Evolutionary conservation across 2,797 vertebrate species (phyloP).

Genomic region (Propithecus perrieri): DNA sequence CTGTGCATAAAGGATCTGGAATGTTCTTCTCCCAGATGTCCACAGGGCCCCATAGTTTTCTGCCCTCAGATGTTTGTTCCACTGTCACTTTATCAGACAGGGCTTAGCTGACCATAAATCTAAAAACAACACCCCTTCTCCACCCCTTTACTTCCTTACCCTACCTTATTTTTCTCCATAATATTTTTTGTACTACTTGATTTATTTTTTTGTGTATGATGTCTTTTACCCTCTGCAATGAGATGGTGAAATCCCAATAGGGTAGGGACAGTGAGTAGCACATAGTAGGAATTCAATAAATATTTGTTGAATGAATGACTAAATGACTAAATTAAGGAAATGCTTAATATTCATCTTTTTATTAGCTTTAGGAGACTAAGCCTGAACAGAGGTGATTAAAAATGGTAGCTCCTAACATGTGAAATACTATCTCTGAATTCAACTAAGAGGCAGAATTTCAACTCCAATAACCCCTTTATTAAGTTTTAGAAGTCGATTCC

Average conservation of each 20-base stretch:
- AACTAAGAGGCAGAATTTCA: neutral
- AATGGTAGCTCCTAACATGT: neutral
- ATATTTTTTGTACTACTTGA: neutral
- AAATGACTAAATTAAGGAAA: neutral
- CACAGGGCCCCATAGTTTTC: neutral
- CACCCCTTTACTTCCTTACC: neutral
- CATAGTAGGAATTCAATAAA: neutral
- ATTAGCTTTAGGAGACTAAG: neutral
- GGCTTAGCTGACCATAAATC: neutral
- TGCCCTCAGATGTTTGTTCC: neutral
- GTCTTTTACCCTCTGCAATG: neutral
- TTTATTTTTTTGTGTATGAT: neutral
- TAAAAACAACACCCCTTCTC: neutral
- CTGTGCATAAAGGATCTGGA: neutral
- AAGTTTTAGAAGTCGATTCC: neutral
- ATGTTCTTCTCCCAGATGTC: neutral
- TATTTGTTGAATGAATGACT: neutral
- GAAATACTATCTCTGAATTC: conserved; percentile 32
- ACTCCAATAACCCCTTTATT: neutral
- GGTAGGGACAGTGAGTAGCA: neutral
- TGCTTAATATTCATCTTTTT: neutral
- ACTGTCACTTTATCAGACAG: neutral
- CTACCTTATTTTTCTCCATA: neutral
- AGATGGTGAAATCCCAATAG: neutral
- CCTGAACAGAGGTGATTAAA: neutral